Base-by-base conservation (phyloP, 92 coral and sea anemone genomes). In the Zoanthus sociatus region DNA sequence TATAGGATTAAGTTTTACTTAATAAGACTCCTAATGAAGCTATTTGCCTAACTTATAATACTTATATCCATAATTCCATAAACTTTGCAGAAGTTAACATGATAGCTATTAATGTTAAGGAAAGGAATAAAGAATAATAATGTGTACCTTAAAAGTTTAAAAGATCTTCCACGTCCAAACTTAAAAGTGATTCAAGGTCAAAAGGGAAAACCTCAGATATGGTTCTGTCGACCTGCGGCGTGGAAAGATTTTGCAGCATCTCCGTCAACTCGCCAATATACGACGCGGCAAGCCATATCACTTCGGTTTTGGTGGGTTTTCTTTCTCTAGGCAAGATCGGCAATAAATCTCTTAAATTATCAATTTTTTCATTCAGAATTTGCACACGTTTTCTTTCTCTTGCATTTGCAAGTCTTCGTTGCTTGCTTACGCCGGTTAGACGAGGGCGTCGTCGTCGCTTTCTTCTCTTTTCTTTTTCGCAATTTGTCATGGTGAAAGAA, bases 331-430 rank as follows among this genome's bases (percentile, higher is more conserved):
- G 92, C 26, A 93, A 92, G 8, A 94, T 89, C 5, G 98, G 95
- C 50, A 94, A 70, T 53, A 94, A 31, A 69, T 92, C 92, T 89
- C 93, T 66, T n/a, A 94, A 88, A 42, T 75, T 89, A 71, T 94
- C 96, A 66, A 94, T 94, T 61, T 93, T 90, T 78, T 87, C 93
- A 86, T 94, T 94, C 30, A 94, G 53, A 71, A 85, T 90, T 56
- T 94, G 95, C 55, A 94, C 98, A 31, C 98, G 92, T 79, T 86
- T 94, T 68, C 98, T 90, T 87, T 94, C 98, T 61, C 98, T 92
- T 46, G 95, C 98, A 79, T 94, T 94, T 70, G 98, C 98, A 74
- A 94, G 74, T 51, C 94, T 87, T 33, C 98, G 92, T 83, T 94
- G 98, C 79, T 93, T 94, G 89, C 98, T 94, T 7, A 94, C 90